Evolutionary conservation across 2,797 vertebrate species (phyloP), one percentile per base, ranked within the genome.

Genomic region (Allobates femoralis): DNA sequence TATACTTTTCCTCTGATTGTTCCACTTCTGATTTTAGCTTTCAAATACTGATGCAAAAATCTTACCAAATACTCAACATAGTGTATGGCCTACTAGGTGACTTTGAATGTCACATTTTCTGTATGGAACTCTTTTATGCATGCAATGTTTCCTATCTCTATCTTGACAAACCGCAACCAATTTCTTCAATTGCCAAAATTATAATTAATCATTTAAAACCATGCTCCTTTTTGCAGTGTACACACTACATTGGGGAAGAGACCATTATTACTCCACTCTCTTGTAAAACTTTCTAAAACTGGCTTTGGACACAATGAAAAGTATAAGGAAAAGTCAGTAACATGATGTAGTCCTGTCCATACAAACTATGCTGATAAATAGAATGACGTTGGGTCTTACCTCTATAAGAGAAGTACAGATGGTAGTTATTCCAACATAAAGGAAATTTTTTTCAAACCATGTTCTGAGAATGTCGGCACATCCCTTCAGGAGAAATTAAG

Each of bases 391-490:
- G n/a, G 28, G 10, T 83, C 91, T 91, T 92, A 93, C 92, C 92
- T 93, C 90, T 32, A 93, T 89, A 78, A 92, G 83, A 83, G 90
- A 92, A 41, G 91, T 87, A 81, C 90, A 91, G 89, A 93, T 93
- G 74, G 88, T 93, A 75, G 89, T 73, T 34, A 92, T 91, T 85
- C 92, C 92, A 3, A 93, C 90, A 89, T 93, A 92, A 19, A 92
- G 77, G 73, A 92, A 93, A 85, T 92, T 92, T 62, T 90, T 89
- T 0, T 92, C 87, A 89, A 92, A 92, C 92, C 92, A 92, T 3
- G 0, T 0, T 81, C 80, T 75, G 37, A 87, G 84, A 87, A 87
- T 84, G 0, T 3, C 26, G 6, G 89, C 88, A 53, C 92, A 93
- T 74, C 92, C 91, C 92, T 93, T 85, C 18, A 69, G 84, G 64